Conservation (phyloP, 2,797 vertebrate species). For the Clarias pachynema region DNA sequence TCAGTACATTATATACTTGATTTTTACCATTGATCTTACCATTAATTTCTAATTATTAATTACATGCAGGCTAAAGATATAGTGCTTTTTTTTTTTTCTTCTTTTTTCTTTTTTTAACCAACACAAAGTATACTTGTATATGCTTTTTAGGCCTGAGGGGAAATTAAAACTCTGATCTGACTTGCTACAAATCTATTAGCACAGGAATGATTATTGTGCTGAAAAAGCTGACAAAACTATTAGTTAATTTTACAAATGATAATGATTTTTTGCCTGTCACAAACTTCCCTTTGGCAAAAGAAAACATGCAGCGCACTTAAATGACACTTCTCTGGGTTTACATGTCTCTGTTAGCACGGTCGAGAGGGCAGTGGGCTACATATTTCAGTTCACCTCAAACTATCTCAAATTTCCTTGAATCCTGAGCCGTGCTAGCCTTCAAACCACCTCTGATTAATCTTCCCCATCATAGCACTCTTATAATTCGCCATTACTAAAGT, state of each 20-base stretch:
- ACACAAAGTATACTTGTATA: background rate
- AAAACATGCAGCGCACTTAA: slow-evolving; percentile 69
- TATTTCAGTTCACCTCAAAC: slow-evolving; percentile 70
- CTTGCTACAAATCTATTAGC: slow-evolving; percentile 75
- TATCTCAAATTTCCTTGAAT: slow-evolving; percentile 79
- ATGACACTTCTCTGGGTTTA: slow-evolving; percentile 71
- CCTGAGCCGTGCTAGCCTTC: slow-evolving; percentile 66
- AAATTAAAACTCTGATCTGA: slow-evolving; percentile 39
- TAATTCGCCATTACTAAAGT: slow-evolving; percentile 85
- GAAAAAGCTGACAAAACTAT: slow-evolving; percentile 83
- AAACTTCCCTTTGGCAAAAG: slow-evolving; percentile 63
- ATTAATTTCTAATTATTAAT: slow-evolving; percentile 28
- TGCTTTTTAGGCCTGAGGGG: slow-evolving; percentile 31
- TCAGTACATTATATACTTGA: slow-evolving; percentile 10
- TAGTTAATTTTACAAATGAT: slow-evolving; percentile 86
- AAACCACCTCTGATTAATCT: slow-evolving; percentile 86
- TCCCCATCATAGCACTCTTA: slow-evolving; percentile 80
- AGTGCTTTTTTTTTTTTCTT: too few species aligned
- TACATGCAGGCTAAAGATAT: slow-evolving; percentile 19
- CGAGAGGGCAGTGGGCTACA: slow-evolving; percentile 71
- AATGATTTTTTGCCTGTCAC: slow-evolving; percentile 70
- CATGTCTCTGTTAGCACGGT: slow-evolving; percentile 66
- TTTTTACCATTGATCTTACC: background rate
- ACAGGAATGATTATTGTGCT: slow-evolving; percentile 74
- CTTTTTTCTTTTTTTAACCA: background rate